A percentile compares a stretch with the other conserved stretches of the same genome.
Evolutionary conservation across 2,888 invertebrate species (phyloP).

Genomic region (Drosophila nigricruria): DNA sequence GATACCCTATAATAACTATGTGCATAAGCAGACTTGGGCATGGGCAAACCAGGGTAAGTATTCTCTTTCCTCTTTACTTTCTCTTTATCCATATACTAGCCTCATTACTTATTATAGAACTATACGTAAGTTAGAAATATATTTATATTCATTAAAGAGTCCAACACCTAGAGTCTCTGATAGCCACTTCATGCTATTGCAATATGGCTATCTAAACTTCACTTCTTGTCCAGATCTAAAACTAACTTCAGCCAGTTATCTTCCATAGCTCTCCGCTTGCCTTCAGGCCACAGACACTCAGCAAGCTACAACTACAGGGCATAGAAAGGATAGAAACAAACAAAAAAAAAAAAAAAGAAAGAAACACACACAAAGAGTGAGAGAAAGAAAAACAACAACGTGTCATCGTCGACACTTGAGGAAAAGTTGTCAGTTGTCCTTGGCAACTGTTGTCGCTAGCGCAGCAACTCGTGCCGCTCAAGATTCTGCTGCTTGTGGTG

Average conservation of each 20-base stretch:
- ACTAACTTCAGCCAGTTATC: too few relatives aligned
- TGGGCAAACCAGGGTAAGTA: too few relatives aligned
- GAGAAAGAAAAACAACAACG: constrained; percentile 23
- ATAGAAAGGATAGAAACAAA: constrained; percentile 13
- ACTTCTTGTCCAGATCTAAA: neutral
- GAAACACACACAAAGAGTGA: neutral
- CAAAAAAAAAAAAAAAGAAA: neutral
- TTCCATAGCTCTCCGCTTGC: neutral
- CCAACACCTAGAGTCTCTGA: neutral
- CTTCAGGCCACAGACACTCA: neutral
- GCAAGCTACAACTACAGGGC: neutral
- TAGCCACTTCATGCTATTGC: neutral
- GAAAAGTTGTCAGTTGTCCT: constrained; percentile 67
- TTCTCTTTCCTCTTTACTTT: too few relatives aligned
- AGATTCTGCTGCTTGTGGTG: constrained; percentile 9
- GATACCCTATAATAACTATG: neutral
- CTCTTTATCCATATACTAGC: too few relatives aligned
- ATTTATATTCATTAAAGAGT: too few relatives aligned
- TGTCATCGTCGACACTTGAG: constrained; percentile 68
- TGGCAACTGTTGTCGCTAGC: constrained; percentile 32
- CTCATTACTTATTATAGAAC: too few relatives aligned
- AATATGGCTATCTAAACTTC: neutral
- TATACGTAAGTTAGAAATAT: too few relatives aligned
- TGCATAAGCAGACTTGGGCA: neutral
- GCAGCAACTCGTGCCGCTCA: constrained; percentile 5